These are phyloP conservation scores for Drosophila subquinaria DNA, from an alignment of 2,888 invertebrate species.

Conservation along the genomic window DNA sequence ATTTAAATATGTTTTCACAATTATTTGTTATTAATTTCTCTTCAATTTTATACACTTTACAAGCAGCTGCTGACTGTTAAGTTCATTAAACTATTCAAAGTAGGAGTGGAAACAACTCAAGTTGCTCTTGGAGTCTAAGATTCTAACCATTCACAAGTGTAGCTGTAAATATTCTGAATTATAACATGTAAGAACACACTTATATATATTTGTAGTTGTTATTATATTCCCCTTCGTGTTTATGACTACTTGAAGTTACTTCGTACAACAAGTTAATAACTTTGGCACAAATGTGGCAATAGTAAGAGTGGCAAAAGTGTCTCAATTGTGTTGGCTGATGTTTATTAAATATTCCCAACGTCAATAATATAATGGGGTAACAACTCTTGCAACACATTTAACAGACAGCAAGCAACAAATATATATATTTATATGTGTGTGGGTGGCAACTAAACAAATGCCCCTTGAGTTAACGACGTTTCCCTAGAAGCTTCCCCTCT, in stretches of 20 bases:
- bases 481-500: slow-evolving; percentile 17
- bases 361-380: slow-evolving; percentile 39
- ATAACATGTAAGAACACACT: neutral
- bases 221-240: slow-evolving; percentile 8
- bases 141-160: slow-evolving; percentile 23
- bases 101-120: neutral
- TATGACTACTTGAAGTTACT: slow-evolving; percentile 44
- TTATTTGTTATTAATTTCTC: slow-evolving; percentile 5
- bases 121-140: neutral
- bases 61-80: neutral
- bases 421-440: slow-evolving; percentile 37
- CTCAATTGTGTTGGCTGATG: slow-evolving; percentile 41
- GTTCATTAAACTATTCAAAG: slow-evolving; percentile 21
- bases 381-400: slow-evolving; percentile 67
- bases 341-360: slow-evolving; percentile 56
- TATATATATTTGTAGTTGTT: neutral
- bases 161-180: slow-evolving; percentile 13
- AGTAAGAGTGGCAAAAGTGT: slow-evolving; percentile 39
- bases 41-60: slow-evolving; percentile 3
- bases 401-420: slow-evolving; percentile 62
- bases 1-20: neutral
- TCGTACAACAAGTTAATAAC: slow-evolving; percentile 67
- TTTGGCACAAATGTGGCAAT: slow-evolving; percentile 61
- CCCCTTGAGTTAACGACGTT: slow-evolving; percentile 63
- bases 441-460: slow-evolving; percentile 54